phyloP scores from a whole-genome alignment of 2,888 invertebrate genomes.

The Hyalella azteca region DNA sequence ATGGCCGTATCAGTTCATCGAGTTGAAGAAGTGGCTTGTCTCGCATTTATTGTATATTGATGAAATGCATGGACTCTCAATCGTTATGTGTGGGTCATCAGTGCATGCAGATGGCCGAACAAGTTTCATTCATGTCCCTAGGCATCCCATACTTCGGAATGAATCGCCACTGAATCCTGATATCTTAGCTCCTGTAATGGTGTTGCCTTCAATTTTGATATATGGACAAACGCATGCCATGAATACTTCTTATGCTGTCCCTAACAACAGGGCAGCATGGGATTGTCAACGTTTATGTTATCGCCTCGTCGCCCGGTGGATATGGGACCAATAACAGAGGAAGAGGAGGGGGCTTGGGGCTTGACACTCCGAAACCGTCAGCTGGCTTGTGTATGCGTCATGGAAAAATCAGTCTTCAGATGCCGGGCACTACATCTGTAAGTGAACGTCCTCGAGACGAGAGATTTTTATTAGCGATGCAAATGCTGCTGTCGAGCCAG shows the following conservation, averaged over 20 bases:
- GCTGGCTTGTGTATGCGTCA: neutral
- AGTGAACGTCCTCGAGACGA: neutral
- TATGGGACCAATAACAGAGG: neutral
- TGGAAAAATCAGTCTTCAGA: neutral
- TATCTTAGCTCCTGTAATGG: neutral
- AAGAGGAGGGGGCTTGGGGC: neutral
- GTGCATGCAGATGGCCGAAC: neutral
- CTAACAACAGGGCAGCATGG: neutral
- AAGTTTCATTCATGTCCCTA: neutral
- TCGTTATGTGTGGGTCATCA: neutral
- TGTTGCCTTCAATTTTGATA: neutral
- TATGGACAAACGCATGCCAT: neutral
- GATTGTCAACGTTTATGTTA: neutral
- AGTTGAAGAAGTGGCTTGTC: neutral
- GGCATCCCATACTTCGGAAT: neutral
- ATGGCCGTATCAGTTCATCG: neutral
- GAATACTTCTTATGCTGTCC: neutral
- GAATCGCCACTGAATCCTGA: neutral
- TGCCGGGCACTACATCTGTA: neutral
- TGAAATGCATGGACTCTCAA: neutral
- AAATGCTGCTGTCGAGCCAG: neutral
- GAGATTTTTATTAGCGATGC: neutral
- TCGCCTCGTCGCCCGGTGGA: neutral
- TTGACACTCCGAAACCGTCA: neutral
- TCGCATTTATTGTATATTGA: neutral